Base-by-base conservation (phyloP, 2,888 invertebrate species). In the Aspidapion aeneum region DNA sequence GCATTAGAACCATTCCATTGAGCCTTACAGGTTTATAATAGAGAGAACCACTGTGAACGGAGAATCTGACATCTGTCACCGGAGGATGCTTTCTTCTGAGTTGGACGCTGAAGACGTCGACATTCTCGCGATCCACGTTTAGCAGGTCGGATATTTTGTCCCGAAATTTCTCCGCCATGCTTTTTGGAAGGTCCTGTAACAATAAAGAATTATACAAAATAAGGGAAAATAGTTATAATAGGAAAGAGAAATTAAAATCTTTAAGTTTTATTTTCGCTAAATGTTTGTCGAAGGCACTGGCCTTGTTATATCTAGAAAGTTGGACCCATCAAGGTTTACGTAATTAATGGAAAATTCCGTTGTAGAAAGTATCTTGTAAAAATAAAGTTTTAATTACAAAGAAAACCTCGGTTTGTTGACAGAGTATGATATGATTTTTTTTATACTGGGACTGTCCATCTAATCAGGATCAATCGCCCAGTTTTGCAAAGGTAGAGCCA, bases 61-160 rank as follows among this genome's bases (percentile, higher is more conserved):
- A 90, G 79, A 96, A 98, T 69, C 97, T 84, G 1, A 98, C 88
- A 74, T 98, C 98, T 0, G 96, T 96, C 51, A 94, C 84, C 1
- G 94, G 93, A 0, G 95, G 93, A 80, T 92, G 91, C 71, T 93
- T 90, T 71, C 91, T 87, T 72, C 93, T 86, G 54, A 93, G 80
- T 79, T 97, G 96, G 17, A 99, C 95, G 78, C 97, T 98, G 79
- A 99, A 98, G 62, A 99, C 90, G 74, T 98, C 96, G 17, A 99
- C 94, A 77, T 96, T 94, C 72, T 93, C 91, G 48, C 90, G 84
- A 71, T 93, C 91, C 2, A 93, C 93, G 70, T 90, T 91, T 58
- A 98, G 83, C 69, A 96, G 84, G 75, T 92, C 90, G 0, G 91
- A 92, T 68, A 98, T 83, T 80, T 96, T 93, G 71, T 93, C 92